Conservation (phyloP, 1,140 invertebrate species). For the Rhagoletis zephyria region DNA sequence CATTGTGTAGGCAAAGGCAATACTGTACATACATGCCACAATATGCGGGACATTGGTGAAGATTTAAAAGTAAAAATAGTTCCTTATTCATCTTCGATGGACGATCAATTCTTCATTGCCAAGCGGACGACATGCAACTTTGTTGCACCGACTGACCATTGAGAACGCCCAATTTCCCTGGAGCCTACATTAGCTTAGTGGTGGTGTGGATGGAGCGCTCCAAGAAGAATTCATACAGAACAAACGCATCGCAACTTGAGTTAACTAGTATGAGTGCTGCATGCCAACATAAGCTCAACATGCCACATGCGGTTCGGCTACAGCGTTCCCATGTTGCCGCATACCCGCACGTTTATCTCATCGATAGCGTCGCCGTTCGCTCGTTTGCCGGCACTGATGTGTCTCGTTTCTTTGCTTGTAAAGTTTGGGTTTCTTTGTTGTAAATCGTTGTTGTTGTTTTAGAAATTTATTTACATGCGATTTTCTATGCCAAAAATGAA, state of each 20-base stretch:
- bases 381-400: neutral
- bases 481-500: constrained; percentile 50
- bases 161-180: constrained; percentile 3
- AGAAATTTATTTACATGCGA: constrained; percentile 44
- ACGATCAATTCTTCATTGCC: constrained; percentile 1
- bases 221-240: neutral
- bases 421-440: neutral
- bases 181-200: neutral
- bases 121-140: neutral
- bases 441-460: neutral
- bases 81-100: constrained; percentile 66
- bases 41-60: constrained; percentile 50
- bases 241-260: constrained; percentile 5
- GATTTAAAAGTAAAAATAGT: constrained; percentile 71
- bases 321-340: neutral
- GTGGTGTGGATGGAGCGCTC: neutral
- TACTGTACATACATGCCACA: neutral
- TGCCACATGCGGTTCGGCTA: neutral
- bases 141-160: neutral
- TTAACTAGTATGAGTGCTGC: neutral
- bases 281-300: constrained; percentile 40
- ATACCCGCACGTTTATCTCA: constrained; percentile 37
- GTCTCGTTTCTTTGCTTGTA: neutral
- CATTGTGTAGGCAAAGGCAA: constrained; percentile 1
- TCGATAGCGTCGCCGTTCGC: constrained; percentile 35